Percentiles rank a stretch among this genome's conserved stretches.
phyloP scores from a whole-genome alignment of 2,113 vertebrate species.

The zebrafish (Danio rerio) region DNA sequence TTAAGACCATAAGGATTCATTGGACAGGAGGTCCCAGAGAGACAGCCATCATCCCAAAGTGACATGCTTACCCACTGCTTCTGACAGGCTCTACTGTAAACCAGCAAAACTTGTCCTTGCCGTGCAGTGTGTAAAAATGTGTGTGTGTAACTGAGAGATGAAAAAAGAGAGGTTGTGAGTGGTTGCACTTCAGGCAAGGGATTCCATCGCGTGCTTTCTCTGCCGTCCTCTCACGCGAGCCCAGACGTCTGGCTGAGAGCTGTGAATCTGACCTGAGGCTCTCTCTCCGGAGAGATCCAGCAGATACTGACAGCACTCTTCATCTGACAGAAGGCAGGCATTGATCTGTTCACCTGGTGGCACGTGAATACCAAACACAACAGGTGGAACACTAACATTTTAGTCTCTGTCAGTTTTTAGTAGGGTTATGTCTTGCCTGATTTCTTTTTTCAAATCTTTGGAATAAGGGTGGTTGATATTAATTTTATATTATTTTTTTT shows the following conservation, averaged over 20 bases:
- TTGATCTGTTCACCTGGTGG: slow-evolving; percentile 55
- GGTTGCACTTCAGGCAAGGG: slow-evolving; percentile 41
- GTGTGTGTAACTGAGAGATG: slow-evolving; percentile 15
- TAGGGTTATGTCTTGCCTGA: background rate
- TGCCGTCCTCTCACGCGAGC: slow-evolving; percentile 44
- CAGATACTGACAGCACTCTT: slow-evolving; percentile 59
- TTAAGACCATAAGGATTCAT: slow-evolving; percentile 43
- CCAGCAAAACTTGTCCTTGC: slow-evolving; percentile 36
- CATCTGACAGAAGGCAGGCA: slow-evolving; percentile 52
- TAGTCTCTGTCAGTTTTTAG: slow-evolving; percentile 42
- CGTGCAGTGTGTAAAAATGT: slow-evolving; percentile 12
- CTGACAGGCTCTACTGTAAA: slow-evolving; percentile 45
- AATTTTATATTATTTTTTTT: background rate
- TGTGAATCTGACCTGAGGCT: slow-evolving; percentile 7
- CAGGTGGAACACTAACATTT: slow-evolving; percentile 44
- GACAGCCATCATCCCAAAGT: slow-evolving; percentile 39
- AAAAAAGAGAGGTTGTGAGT: slow-evolving; percentile 26
- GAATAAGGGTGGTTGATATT: background rate
- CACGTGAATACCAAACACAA: slow-evolving; percentile 50
- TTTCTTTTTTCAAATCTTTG: background rate
- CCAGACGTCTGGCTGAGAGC: slow-evolving; percentile 49
- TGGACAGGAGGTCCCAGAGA: slow-evolving; percentile 43
- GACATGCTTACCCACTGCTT: slow-evolving; percentile 39
- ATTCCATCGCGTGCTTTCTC: slow-evolving; percentile 50
- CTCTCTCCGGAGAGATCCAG: slow-evolving; percentile 43